These are phyloP conservation scores for Malaclemys terrapin DNA, from an alignment of 2,113 vertebrate species.

Conservation along the genomic window DNA sequence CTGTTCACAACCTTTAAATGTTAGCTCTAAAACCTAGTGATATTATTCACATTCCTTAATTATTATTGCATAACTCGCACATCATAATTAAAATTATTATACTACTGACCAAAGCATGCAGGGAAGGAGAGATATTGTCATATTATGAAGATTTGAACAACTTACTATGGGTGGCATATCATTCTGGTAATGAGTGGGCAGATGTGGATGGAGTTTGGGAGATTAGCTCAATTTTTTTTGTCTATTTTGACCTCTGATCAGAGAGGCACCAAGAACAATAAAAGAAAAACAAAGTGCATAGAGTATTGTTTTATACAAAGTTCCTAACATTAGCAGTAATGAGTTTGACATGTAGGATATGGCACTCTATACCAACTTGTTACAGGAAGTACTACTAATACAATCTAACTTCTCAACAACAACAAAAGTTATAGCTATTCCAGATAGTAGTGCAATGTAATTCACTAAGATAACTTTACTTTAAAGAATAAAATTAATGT, in stretches of 20 bases:
- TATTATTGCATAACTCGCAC: not conserved
- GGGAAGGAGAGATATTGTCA: not conserved
- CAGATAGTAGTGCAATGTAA: not conserved
- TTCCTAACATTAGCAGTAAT: conserved; percentile 31
- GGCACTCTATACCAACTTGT: conserved; percentile 8
- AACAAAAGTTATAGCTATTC: not conserved
- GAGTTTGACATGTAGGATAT: conserved; percentile 5
- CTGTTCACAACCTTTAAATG: not conserved
- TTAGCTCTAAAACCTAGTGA: not conserved
- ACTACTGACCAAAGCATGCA: not conserved
- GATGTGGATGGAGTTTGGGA: not conserved
- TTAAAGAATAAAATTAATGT: not conserved
- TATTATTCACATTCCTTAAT: not conserved
- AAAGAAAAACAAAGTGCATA: not conserved
- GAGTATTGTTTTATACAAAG: not conserved
- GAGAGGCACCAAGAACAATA: not conserved
- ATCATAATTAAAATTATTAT: not conserved
- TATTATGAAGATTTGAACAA: too few relatives aligned
- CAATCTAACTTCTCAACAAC: not conserved
- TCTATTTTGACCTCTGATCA: not conserved
- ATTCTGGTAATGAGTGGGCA: not conserved
- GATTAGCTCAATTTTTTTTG: not conserved
- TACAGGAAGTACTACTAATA: not conserved
- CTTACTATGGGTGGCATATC: not conserved
- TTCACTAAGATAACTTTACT: not conserved